Percentiles rank a stretch among this genome's conserved stretches.
phyloP scores from a whole-genome alignment of 2,113 vertebrate species.

The Tragulus kanchil region DNA sequence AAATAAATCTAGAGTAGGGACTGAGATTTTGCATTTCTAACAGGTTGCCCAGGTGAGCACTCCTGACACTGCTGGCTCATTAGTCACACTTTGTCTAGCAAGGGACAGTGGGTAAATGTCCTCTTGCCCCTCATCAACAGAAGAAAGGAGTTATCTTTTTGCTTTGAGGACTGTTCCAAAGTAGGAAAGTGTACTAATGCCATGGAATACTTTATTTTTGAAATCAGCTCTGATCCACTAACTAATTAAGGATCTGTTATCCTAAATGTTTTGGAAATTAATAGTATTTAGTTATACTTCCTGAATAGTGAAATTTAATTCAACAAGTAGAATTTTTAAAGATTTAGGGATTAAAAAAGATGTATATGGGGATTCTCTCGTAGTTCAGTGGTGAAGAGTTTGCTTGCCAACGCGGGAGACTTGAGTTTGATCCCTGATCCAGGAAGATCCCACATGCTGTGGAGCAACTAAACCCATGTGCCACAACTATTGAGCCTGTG shows the following conservation, averaged over 20 bases:
- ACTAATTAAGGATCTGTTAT: conserved; percentile 60
- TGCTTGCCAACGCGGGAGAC: too few species aligned
- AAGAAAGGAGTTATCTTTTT: background rate
- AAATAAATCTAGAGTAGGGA: too few species aligned
- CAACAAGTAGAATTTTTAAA: conserved; percentile 57
- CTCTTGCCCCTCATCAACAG: background rate
- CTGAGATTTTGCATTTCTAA: background rate
- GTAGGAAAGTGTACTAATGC: background rate
- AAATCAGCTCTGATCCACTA: conserved; percentile 35
- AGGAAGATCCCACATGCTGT: too few species aligned
- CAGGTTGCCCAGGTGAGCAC: background rate
- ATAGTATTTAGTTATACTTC: conserved; percentile 54
- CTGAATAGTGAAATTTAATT: conserved; percentile 63
- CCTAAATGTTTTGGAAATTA: conserved; percentile 60
- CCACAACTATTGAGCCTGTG: too few species aligned
- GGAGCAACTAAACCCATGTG: too few species aligned
- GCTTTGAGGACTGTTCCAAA: conserved; percentile 18
- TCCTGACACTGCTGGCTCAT: background rate
- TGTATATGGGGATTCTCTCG: too few species aligned
- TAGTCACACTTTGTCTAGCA: background rate
- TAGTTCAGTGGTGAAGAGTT: too few species aligned
- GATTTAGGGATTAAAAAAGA: conserved; percentile 30
- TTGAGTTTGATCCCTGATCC: too few species aligned
- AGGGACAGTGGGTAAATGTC: background rate
- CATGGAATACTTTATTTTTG: background rate